These are phyloP conservation scores for Drosophila sproati DNA, from an alignment of 1,140 invertebrate species.

Conservation along the genomic window DNA sequence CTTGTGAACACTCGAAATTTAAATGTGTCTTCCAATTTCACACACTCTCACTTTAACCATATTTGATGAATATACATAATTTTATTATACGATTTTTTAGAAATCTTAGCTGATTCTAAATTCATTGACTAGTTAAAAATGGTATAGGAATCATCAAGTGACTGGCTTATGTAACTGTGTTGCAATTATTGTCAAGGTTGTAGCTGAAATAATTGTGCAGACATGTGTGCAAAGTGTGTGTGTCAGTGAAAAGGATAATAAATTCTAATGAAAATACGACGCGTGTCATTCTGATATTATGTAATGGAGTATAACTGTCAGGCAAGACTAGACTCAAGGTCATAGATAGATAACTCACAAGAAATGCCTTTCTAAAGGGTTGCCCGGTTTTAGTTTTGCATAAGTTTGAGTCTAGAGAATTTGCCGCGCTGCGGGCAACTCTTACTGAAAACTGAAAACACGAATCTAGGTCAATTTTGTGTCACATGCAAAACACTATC, in stretches of 20 bases:
- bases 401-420: constrained; percentile 13
- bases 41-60: too few relatives aligned
- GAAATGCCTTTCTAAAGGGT: not conserved
- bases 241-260: constrained; percentile 46
- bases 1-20: too few relatives aligned
- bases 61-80: too few relatives aligned
- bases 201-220: not conserved
- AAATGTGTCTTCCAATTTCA: too few relatives aligned
- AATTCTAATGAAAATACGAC: constrained; percentile 4
- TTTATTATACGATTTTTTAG: too few relatives aligned
- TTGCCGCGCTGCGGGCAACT: constrained; percentile 43
- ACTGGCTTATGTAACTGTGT: not conserved
- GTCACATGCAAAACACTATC: constrained; percentile 69
- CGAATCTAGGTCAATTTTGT: constrained; percentile 61
- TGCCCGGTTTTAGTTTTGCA: constrained; percentile 22
- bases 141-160: not conserved
- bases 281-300: constrained; percentile 38
- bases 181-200: not conserved
- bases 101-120: too few relatives aligned
- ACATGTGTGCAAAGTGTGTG: constrained; percentile 60
- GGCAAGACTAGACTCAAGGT: constrained; percentile 38
- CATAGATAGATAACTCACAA: not conserved
- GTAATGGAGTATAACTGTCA: constrained; percentile 11
- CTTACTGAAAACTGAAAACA: constrained; percentile 2
- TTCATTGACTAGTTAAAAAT: not conserved